phyloP scores from a whole-genome alignment of 2,113 vertebrate species.

The Etheostoma cragini region DNA sequence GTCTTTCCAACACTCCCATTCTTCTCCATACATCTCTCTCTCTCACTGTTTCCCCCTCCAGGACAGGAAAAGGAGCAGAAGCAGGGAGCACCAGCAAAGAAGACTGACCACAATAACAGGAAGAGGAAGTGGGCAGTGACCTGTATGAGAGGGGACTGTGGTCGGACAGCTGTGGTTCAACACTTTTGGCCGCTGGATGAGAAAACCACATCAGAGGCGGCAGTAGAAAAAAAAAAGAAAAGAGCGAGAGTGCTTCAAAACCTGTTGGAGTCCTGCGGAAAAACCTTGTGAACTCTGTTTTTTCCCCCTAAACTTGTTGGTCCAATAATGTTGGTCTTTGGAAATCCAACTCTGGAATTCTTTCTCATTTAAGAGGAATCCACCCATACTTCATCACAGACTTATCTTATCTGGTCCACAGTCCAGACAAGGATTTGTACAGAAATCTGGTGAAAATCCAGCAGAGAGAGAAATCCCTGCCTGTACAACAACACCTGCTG shows the following conservation, averaged over 20 bases:
- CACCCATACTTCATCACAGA: slow-evolving; percentile 11
- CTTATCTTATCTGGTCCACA: neutral
- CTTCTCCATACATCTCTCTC: slow-evolving; percentile 1
- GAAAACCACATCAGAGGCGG: slow-evolving; percentile 53
- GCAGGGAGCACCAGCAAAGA: slow-evolving; percentile 52
- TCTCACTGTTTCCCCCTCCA: slow-evolving; percentile 47
- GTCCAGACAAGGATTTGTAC: slow-evolving; percentile 33
- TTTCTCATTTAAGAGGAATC: slow-evolving; percentile 22
- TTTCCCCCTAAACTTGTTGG: neutral
- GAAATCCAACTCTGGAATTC: slow-evolving; percentile 28
- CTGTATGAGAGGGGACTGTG: slow-evolving; percentile 61
- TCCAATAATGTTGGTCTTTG: slow-evolving; percentile 8
- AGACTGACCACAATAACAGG: slow-evolving; percentile 88
- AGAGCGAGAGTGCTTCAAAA: slow-evolving; percentile 26
- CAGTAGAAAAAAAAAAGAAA: neutral
- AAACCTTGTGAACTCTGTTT: neutral
- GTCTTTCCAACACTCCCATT: slow-evolving; percentile 25
- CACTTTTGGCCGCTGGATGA: slow-evolving; percentile 48
- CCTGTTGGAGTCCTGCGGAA: slow-evolving; percentile 63
- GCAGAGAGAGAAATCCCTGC: slow-evolving; percentile 14
- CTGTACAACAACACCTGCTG: slow-evolving; percentile 48
- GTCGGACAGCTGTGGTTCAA: slow-evolving; percentile 51
- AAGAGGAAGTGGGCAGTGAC: slow-evolving; percentile 87
- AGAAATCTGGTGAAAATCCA: slow-evolving; percentile 8
- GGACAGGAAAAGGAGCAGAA: slow-evolving; percentile 78